Evolutionary conservation across 2,113 vertebrate species (phyloP), one percentile per base, ranked within the genome.

Genomic region (Rhinolophus sinicus): DNA sequence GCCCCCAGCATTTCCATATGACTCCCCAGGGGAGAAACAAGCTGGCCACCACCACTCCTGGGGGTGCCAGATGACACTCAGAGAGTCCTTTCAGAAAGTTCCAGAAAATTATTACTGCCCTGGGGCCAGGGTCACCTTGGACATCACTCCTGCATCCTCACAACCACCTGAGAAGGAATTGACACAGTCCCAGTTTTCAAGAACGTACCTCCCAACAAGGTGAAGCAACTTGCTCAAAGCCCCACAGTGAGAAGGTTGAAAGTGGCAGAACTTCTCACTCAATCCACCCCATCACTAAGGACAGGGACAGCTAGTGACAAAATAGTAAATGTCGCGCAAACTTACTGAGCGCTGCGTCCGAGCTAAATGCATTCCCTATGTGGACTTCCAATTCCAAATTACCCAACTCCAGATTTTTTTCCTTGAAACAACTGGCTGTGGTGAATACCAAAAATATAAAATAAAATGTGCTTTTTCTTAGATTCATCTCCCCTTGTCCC

Each of bases 271-370:
- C 35, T 28, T 62, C 75, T 30, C 16, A 40, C 26, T 28, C 35
- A 33, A 12, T 5, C 22, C 35, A 6, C 21, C 8, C 65, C 19
- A 3, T 35, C 18, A n/a, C 91, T 0, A 2, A 35, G 52, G 73
- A 44, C 44, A 47, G 0, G 2, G 52, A 62, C 18, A 19, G 16
- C 67, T 0, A 2, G 69, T 1, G 33, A 35, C 35, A 30, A 35
- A 64, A 16, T 4, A 3, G 30, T n/a, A 21, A 38, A 35, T 0
- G 0, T 30, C 26, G 4, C 0, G 0, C 6, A 50, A 50, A 0
- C 12, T 30, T 30, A 26, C 15, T 14, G 1, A 16, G 21, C 1
- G 0, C 44, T 1, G 15, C 28, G 75, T 58, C 58, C 33, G 3
- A 11, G 78, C 69, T 50, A 3, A 35, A 26, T 2, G 1, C 30